These are phyloP conservation scores for Aphodius sticticus DNA, from an alignment of 2,888 invertebrate species.

Conservation along the genomic window DNA sequence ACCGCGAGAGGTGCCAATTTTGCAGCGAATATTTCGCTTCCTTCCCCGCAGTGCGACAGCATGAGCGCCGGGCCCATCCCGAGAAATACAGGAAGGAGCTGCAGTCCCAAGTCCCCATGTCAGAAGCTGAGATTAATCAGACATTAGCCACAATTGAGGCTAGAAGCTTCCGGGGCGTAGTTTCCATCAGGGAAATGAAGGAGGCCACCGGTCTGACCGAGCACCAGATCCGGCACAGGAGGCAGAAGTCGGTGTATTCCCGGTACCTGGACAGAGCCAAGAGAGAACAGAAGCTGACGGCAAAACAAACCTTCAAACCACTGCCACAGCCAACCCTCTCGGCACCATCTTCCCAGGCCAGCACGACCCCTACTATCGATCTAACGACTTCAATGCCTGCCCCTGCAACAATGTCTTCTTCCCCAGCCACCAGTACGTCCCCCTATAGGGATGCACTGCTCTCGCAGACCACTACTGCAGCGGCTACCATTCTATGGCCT, in stretches of 20 bases:
- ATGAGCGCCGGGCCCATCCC: constrained; percentile 33
- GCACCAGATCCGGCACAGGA: constrained; percentile 33
- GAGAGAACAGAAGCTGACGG: neutral
- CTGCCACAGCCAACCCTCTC: no score
- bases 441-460: neutral
- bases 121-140: constrained; percentile 22
- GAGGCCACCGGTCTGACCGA: constrained; percentile 35
- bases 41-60: constrained; percentile 29
- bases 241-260: constrained; percentile 33
- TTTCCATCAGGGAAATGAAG: constrained; percentile 26
- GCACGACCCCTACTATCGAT: no score
- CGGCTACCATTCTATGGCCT: no score
- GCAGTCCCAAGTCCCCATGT: constrained; percentile 24
- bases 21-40: constrained; percentile 17
- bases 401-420: no score
- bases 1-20: constrained; percentile 20
- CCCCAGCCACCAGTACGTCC: neutral
- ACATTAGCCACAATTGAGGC: constrained; percentile 36
- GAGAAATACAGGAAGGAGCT: constrained; percentile 28
- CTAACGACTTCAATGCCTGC: no score
- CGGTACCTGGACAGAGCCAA: constrained; percentile 30
- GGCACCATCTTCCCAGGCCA: no score
- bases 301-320: neutral
- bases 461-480: no score
- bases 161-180: constrained; percentile 10